These are phyloP conservation scores for Varanus salvator DNA, from an alignment of 2,113 vertebrate species.

Conservation along the genomic window DNA sequence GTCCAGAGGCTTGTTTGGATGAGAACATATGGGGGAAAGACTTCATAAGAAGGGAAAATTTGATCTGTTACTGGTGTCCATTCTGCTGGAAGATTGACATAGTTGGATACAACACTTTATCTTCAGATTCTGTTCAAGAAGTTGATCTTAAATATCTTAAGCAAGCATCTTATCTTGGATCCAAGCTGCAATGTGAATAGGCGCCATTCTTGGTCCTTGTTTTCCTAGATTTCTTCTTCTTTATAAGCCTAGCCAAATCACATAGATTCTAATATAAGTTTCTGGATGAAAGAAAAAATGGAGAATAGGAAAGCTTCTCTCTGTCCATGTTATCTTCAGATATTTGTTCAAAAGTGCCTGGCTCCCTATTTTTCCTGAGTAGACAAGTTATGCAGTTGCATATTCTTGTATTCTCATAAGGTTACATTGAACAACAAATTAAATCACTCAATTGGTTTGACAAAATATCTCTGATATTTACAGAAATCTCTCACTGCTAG, in stretches of 20 bases:
- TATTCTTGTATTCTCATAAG: neutral
- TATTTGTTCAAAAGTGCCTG: neutral
- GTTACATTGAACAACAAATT: neutral
- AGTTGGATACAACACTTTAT: too few species aligned
- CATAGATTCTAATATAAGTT: too few species aligned
- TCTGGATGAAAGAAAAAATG: neutral
- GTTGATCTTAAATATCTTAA: neutral
- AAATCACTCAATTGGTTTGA: neutral
- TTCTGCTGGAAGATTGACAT: too few species aligned
- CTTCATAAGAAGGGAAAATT: too few species aligned
- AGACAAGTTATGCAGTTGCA: neutral
- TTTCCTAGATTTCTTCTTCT: neutral
- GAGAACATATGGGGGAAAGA: too few species aligned
- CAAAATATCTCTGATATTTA: neutral
- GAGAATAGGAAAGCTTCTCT: neutral
- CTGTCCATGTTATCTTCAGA: neutral
- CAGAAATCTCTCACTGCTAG: slow-evolving; percentile 2
- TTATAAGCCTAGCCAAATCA: neutral
- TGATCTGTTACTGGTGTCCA: too few species aligned
- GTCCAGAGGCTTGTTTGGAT: too few species aligned
- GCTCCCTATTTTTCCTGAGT: neutral
- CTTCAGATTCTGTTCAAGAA: neutral
- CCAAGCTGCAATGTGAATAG: neutral
- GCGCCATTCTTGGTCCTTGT: neutral
- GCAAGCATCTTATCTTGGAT: neutral